Evolutionary conservation across 37 sponge, comb jelly and placozoan species (phyloP).

Genomic region (Trichoplax adhaerens): DNA sequence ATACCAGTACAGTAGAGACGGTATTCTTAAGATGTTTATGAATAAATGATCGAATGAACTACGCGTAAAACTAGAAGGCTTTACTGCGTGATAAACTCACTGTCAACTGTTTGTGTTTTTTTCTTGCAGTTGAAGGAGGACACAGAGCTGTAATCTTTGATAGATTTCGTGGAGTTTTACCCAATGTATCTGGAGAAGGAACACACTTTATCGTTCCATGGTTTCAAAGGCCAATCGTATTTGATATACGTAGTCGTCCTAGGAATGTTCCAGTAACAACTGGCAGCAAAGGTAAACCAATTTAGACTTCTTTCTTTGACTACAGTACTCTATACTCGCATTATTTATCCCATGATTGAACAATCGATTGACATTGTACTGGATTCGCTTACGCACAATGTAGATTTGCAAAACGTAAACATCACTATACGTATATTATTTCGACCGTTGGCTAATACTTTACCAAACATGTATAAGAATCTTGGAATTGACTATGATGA

Average conservation of each 20-base stretch:
- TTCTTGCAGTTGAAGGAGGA: slow-evolving; percentile 71
- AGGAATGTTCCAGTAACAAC: slow-evolving; percentile 74
- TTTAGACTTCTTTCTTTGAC: not conserved
- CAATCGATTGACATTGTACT: not conserved
- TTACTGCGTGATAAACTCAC: not conserved
- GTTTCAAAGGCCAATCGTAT: slow-evolving; percentile 76
- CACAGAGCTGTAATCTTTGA: slow-evolving; percentile 91
- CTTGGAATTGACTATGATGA: slow-evolving; percentile 77
- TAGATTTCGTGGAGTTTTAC: slow-evolving; percentile 61
- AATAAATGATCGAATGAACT: not conserved
- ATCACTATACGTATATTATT: slow-evolving; percentile 89
- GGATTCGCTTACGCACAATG: not conserved
- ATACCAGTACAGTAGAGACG: no score
- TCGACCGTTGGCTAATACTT: slow-evolving; percentile 42
- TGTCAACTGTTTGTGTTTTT: not conserved
- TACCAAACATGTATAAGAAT: slow-evolving; percentile 74
- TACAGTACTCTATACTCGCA: no score
- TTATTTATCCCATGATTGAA: not conserved
- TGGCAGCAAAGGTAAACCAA: slow-evolving; percentile 62
- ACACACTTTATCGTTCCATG: slow-evolving; percentile 83
- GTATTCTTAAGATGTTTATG: not conserved
- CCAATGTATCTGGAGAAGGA: slow-evolving; percentile 67
- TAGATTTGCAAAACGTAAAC: slow-evolving; percentile 89
- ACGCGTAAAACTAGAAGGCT: not conserved
- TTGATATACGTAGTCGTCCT: slow-evolving; percentile 72